Base-by-base conservation (phyloP, 2,888 invertebrate species). In the Lepetodrilus schrolli region DNA sequence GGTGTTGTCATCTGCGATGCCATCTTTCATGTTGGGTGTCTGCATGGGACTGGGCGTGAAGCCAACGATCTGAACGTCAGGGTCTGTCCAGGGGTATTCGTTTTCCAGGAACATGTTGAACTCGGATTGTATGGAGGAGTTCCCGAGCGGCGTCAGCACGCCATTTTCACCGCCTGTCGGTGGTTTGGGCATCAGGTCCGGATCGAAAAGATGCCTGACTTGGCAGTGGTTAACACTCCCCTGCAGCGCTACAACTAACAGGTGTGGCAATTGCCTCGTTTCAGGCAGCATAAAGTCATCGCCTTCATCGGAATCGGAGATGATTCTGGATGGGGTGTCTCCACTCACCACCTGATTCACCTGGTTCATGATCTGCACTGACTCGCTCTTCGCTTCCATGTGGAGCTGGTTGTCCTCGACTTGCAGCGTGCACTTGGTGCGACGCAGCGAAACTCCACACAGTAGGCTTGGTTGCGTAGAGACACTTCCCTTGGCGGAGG, bases 291-390 rank as follows among this genome's bases (percentile, higher is more conserved):
- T 21, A 71, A 70, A 68, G 69, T 78, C 66, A 65, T 74, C 74
- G 50, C 72, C 38, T 4, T 74, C 43, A 50, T 71, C 66, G 17
- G 68, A 68, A 58, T 78, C 70, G 23, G 78, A 66, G 50, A 80
- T 74, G 30, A 80, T 75, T 36, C 73, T 30, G 3, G 77, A 71
- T 30, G 43, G 73, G 34, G 70, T 49, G 47, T 88, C 88, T 26
- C 86, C 83, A 84, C 92, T 93, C 75, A 93, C 93, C 0, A 94
- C 94, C 90, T 94, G 93, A 86, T 94, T 94, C 74, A 95, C 94
- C 87, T 94, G 94, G 88, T 95, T 95, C 93, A 95, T 94, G 13
- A 94, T 94, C 82, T 94, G 94, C 7, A 95, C 94, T 73, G 88
- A 86, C 50, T 83, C 80, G 71, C 83, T 82, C 48, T 82, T 78